phyloP scores from a whole-genome alignment of 2,797 vertebrate species.

The Karalla daura region DNA sequence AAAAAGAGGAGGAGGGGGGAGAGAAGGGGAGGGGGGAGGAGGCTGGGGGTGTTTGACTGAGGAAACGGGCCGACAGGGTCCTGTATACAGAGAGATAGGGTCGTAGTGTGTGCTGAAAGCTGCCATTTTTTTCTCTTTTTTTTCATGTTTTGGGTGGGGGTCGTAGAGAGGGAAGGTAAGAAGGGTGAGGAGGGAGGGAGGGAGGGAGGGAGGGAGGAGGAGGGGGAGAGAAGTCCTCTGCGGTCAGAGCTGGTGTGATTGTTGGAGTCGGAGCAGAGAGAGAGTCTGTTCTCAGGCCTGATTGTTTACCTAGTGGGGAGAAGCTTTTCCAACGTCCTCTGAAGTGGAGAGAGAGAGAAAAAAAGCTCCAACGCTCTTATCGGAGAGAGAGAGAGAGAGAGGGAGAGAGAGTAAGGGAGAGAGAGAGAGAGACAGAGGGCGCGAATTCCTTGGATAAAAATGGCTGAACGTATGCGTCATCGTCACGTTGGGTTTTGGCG shows the following conservation, averaged over 20 bases:
- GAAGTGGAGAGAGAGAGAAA: constrained; percentile 53
- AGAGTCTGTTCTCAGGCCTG: constrained; percentile 70
- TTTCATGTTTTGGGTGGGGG: constrained; percentile 50
- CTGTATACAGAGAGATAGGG: constrained; percentile 91
- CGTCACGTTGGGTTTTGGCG: constrained; percentile 15
- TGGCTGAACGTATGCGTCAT: constrained; percentile 23
- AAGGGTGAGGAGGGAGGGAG: constrained; percentile 68
- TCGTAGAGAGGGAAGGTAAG: constrained; percentile 75
- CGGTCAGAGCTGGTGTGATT: constrained; percentile 67
- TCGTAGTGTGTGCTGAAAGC: constrained; percentile 88
- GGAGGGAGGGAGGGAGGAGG: neutral
- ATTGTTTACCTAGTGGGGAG: constrained; percentile 73
- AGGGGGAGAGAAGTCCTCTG: constrained; percentile 47
- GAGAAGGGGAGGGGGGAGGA: no score
- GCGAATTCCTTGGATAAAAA: constrained; percentile 40
- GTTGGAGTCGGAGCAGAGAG: constrained; percentile 70
- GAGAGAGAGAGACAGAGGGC: no score
- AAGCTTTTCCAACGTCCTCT: constrained; percentile 67
- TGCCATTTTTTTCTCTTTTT: constrained; percentile 54
- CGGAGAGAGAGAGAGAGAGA: no score
- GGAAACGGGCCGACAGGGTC: constrained; percentile 95
- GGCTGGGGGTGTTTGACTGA: constrained; percentile 81
- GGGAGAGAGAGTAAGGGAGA: no score
- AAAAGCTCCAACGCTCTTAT: constrained; percentile 17
- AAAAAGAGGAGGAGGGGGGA: constrained; percentile 77